Evolutionary conservation across 2,113 vertebrate species (phyloP).

Genomic region (Puntigrus tetrazona): DNA sequence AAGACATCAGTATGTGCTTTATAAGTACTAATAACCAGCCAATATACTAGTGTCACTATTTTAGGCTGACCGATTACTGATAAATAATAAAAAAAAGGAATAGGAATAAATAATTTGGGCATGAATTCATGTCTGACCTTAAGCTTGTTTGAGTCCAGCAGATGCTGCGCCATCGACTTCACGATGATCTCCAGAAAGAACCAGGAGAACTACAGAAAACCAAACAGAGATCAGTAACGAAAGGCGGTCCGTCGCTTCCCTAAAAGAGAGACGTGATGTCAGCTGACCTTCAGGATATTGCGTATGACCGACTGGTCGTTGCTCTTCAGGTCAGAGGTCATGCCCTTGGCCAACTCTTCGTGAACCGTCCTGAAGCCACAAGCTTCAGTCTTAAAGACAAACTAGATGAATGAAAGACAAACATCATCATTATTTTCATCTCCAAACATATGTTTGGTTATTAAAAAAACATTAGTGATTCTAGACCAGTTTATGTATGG

Average conservation of each 20-base stretch:
- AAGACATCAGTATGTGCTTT: no score
- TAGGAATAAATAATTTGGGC: neutral
- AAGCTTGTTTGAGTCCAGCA: constrained; percentile 83
- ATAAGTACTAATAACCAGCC: no score
- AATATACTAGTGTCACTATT: neutral
- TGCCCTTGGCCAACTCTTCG: constrained; percentile 88
- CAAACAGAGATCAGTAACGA: neutral
- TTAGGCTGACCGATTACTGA: neutral
- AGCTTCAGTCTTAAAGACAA: constrained; percentile 88
- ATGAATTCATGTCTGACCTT: constrained; percentile 73
- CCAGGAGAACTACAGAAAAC: constrained; percentile 86
- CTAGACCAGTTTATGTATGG: no score
- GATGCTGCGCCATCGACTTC: constrained; percentile 95
- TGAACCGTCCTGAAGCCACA: constrained; percentile 89
- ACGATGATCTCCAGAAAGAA: constrained; percentile 94
- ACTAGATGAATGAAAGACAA: constrained; percentile 71
- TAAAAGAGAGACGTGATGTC: neutral
- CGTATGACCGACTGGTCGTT: constrained; percentile 87
- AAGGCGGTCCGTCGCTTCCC: neutral
- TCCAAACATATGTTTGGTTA: no score
- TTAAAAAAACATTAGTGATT: no score
- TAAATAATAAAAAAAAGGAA: neutral
- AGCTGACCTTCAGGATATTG: constrained; percentile 86
- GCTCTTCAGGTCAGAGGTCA: constrained; percentile 90
- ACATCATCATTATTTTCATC: no score